Evolutionary conservation across 2,113 vertebrate genomes (phyloP).

Genomic region (Empidonax traillii): DNA sequence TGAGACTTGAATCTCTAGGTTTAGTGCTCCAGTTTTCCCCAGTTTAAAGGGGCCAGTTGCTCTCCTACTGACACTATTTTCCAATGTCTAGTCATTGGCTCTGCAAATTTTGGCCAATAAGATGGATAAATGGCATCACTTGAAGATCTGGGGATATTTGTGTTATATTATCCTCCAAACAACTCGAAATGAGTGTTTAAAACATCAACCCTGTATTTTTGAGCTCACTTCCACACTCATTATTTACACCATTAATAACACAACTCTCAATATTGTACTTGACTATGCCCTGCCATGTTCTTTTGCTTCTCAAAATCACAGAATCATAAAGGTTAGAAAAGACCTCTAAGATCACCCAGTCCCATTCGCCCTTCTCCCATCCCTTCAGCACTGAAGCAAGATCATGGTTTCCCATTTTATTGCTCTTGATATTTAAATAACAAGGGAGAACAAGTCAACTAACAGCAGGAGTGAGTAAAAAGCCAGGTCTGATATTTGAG

Average conservation of each 20-base stretch:
- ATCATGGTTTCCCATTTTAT: neutral
- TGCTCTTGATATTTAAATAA: neutral
- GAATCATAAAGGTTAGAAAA: neutral
- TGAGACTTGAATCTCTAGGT: neutral
- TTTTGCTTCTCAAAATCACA: neutral
- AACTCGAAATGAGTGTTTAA: neutral
- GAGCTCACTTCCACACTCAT: neutral
- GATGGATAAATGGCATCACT: neutral
- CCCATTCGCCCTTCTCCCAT: neutral
- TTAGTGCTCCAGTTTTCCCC: neutral
- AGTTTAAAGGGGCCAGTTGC: neutral
- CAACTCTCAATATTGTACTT: too few relatives aligned
- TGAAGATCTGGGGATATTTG: neutral
- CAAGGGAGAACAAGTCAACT: fast-evolving
- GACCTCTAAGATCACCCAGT: neutral
- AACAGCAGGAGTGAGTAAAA: neutral
- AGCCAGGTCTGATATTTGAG: neutral
- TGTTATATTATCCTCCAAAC: fast-evolving
- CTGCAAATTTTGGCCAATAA: neutral
- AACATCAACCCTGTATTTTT: neutral
- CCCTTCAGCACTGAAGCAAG: neutral
- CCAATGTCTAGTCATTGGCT: neutral
- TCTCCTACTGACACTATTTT: neutral
- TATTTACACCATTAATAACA: fast-evolving
- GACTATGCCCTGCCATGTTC: neutral